A percentile compares a stretch with the other conserved stretches of the same genome.
Conservation (phyloP, 2,797 vertebrate species). For the Micropoecilia bifurca region DNA sequence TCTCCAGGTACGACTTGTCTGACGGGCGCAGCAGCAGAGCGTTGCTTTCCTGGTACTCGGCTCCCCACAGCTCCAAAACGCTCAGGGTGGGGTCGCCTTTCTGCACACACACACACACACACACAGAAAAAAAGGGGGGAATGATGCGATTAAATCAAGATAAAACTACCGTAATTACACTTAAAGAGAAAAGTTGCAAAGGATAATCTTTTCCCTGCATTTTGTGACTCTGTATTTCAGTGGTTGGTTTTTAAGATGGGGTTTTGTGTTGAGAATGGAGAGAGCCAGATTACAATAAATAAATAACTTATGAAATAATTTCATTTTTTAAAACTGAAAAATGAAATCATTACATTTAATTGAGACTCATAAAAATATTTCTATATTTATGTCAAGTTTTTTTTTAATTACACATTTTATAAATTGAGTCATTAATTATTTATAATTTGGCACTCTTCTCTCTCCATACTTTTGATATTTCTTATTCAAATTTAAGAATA, state of each 20-base stretch:
- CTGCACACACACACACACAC: slow-evolving; percentile 62
- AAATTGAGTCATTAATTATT: too few species aligned
- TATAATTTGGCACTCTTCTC: too few species aligned
- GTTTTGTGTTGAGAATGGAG: too few species aligned
- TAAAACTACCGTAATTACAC: background rate
- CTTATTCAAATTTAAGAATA: background rate
- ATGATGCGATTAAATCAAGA: background rate
- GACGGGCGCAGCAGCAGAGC: slow-evolving; percentile 85
- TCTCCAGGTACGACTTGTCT: slow-evolving; percentile 78
- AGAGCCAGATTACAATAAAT: too few species aligned
- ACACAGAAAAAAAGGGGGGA: background rate
- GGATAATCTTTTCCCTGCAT: too few species aligned
- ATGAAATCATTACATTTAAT: too few species aligned
- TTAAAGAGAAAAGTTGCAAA: background rate
- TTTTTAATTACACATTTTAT: too few species aligned
- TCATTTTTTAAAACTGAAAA: too few species aligned
- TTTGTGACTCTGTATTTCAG: too few species aligned
- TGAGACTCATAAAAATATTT: too few species aligned
- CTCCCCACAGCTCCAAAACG: slow-evolving; percentile 93
- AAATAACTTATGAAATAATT: too few species aligned
- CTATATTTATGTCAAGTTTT: too few species aligned
- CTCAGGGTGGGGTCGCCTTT: slow-evolving; percentile 92
- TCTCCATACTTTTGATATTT: background rate
- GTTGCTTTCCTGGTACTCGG: slow-evolving; percentile 95
- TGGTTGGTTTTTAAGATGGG: background rate